Base-by-base conservation (phyloP, 1,140 invertebrate species). In the Globodera rostochiensis region DNA sequence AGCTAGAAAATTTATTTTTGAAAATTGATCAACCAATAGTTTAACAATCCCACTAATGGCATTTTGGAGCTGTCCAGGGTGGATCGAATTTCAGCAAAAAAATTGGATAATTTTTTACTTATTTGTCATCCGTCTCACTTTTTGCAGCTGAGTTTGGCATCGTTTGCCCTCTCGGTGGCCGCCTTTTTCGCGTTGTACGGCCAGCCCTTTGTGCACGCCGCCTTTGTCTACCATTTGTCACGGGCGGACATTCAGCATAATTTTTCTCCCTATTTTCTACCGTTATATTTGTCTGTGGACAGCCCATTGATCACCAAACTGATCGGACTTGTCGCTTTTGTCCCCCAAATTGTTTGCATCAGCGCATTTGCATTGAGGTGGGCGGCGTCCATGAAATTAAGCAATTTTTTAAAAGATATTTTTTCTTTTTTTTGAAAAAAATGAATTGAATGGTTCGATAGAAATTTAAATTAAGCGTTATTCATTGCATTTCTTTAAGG, bases 231-330 rank as follows among this genome's bases (percentile, higher is more conserved):
- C 91, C 98, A 99, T 91, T 89, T 98, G 6, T 92, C 93, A 25
- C 92, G 97, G 83, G 93, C 94, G 87, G 98, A 99, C 90, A 93
- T 93, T 0, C 92, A 93, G n/a, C 97, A 99, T 89, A 99, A 99
- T 91, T 99, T 99, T 90, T 98, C 97, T 0, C 91, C 96, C 0
- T 95, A 96, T 86, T 99, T 99, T 90, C 96, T 98, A 88, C 91
- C 96, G 87, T 92, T 96, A 67, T 98, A 98, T 91, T 91, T 98
- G 49, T 93, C 92, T n/a, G 92, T 92, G 71, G 92, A 92, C 53
- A 85, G 83, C 75, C 80, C 47, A 60, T 82, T 53, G 73, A 85
- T 87, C 86, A 92, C 87, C 0, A 71, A 83, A 36, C 90, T 92
- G 67, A 91, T 94, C n/a, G 93, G 93, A 85, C 80, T 93, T 0